Evolutionary conservation across 2,888 invertebrate genomes (phyloP).

Genomic region (Tipula vernalis): DNA sequence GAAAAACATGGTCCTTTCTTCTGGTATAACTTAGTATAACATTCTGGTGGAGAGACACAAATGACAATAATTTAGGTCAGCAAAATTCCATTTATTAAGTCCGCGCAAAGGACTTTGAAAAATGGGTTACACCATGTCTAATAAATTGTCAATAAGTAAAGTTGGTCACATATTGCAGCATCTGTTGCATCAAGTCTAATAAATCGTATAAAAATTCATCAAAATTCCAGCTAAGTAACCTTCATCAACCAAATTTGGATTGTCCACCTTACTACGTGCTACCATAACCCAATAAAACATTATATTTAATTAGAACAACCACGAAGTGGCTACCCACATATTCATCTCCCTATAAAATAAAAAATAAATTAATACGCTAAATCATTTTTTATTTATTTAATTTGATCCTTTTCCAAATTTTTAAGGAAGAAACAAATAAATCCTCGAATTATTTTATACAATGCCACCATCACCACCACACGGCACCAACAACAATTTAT

Average conservation of each 20-base stretch:
- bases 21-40: too few species aligned
- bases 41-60: too few species aligned
- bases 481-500: background rate
- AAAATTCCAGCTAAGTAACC: background rate
- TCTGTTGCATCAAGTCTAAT: background rate
- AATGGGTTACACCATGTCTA: too few species aligned
- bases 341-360: background rate
- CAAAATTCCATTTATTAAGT: too few species aligned
- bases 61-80: too few species aligned
- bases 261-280: background rate
- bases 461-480: background rate
- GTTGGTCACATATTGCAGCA: background rate
- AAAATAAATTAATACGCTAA: background rate
- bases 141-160: background rate
- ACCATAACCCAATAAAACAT: background rate
- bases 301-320: background rate
- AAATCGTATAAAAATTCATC: background rate
- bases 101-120: too few species aligned
- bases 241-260: background rate
- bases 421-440: background rate
- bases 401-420: background rate
- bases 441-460: background rate
- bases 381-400: conserved; percentile 4
- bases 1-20: too few species aligned
- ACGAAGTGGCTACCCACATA: background rate